phyloP scores from a whole-genome alignment of 2,888 invertebrate species.

The Rhyacophila evoluta region DNA sequence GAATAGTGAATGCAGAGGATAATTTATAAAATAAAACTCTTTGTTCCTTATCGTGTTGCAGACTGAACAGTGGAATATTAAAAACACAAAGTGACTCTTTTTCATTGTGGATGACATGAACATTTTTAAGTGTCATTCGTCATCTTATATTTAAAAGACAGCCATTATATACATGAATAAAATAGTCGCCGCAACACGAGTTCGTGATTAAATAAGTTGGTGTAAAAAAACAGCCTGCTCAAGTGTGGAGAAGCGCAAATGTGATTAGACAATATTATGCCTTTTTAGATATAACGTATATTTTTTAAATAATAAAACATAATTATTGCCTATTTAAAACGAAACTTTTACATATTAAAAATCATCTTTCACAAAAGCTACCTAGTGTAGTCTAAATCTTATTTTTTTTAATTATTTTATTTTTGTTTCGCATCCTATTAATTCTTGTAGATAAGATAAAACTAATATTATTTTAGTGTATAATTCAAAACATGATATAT shows the following conservation, averaged over 20 bases:
- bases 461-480: not conserved
- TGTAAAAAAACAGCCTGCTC: constrained; percentile 25
- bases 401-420: not conserved
- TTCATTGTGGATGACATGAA: not conserved
- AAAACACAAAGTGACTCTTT: not conserved
- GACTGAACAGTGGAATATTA: not conserved
- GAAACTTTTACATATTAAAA: not conserved
- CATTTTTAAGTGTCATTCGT: not conserved
- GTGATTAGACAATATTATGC: constrained; percentile 33
- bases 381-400: not conserved
- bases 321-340: not conserved
- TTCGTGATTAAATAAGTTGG: constrained; percentile 3
- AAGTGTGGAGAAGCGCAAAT: constrained; percentile 41
- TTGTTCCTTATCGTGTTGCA: not conserved
- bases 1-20: not conserved
- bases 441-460: not conserved
- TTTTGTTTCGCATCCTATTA: constrained; percentile 18
- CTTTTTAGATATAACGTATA: not conserved
- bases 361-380: not conserved
- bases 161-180: not conserved
- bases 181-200: not conserved
- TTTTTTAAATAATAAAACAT: not conserved
- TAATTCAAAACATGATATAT: not conserved
- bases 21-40: constrained; percentile 1
- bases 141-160: not conserved